These are phyloP conservation scores for Ariolimax columbianus DNA, from an alignment of 2,888 invertebrate species.

Conservation along the genomic window DNA sequence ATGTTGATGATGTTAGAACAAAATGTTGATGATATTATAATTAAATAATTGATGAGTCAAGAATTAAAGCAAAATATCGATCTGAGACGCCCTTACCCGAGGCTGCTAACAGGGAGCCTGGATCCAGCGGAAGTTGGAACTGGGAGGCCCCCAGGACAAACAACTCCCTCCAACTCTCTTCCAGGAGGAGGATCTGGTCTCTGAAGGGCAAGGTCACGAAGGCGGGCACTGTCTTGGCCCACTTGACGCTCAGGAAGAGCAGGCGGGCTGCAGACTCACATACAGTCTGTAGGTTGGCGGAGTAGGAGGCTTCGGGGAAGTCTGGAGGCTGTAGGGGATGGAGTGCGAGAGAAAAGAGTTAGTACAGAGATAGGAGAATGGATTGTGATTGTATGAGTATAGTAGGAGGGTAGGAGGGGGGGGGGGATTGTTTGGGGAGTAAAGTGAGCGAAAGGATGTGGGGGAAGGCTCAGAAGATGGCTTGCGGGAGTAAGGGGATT, in stretches of 20 bases:
- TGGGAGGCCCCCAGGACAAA: conserved; percentile 95
- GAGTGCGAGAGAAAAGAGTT: no score
- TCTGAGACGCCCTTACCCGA: conserved; percentile 70
- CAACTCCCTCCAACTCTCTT: conserved; percentile 93
- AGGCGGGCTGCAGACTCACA: conserved; percentile 94
- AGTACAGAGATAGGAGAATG: no score
- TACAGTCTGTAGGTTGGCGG: conserved; percentile 84
- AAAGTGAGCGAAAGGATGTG: no score
- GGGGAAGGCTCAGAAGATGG: no score
- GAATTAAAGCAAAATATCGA: no score
- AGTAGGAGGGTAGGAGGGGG: no score
- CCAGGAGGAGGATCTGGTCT: conserved; percentile 87
- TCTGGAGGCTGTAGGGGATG: conserved; percentile 74
- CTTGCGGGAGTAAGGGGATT: no score
- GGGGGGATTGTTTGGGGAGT: no score
- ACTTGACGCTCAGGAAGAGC: conserved; percentile 94
- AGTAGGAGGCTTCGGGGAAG: conserved; percentile 62
- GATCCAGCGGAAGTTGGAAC: conserved; percentile 88
- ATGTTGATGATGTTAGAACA: no score
- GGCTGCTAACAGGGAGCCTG: conserved; percentile 84
- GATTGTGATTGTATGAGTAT: not conserved
- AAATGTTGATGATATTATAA: no score
- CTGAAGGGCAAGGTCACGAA: conserved; percentile 86
- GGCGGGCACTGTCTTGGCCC: conserved; percentile 89
- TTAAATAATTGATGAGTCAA: no score